These are phyloP conservation scores for Forbesichthys agassizii DNA, from an alignment of 2,113 vertebrate species.

Conservation along the genomic window DNA sequence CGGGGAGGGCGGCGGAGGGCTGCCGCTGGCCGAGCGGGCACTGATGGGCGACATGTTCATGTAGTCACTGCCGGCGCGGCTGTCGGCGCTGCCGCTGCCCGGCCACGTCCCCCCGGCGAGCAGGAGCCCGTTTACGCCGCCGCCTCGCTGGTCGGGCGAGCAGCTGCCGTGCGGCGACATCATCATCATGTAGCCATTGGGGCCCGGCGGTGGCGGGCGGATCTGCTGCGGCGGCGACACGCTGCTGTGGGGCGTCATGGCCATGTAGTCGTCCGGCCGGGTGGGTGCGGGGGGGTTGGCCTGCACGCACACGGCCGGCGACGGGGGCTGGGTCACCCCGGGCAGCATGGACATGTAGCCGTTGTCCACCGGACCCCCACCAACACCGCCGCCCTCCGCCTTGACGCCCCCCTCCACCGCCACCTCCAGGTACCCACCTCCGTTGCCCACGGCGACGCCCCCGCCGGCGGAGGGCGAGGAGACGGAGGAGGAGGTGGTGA, in stretches of 20 bases:
- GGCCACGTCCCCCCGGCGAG: conserved; percentile 59
- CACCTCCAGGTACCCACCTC: conserved; percentile 72
- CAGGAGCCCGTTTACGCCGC: too few relatives aligned
- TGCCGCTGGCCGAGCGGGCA: conserved; percentile 70
- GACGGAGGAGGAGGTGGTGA: conserved; percentile 44
- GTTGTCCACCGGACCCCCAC: conserved; percentile 63
- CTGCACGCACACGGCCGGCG: conserved; percentile 63
- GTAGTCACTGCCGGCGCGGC: conserved; percentile 76
- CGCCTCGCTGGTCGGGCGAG: conserved; percentile 77
- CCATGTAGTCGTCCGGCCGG: conserved; percentile 76
- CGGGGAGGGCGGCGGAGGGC: conserved; percentile 56
- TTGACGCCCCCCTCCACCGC: conserved; percentile 66
- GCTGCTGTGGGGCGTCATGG: conserved; percentile 78
- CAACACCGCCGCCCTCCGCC: conserved; percentile 31
- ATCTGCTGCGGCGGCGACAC: conserved; percentile 79
- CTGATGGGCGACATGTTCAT: conserved; percentile 84
- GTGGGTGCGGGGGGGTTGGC: conserved; percentile 45
- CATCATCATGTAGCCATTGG: conserved; percentile 81
- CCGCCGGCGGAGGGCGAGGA: conserved; percentile 51
- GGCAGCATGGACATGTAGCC: conserved; percentile 82
- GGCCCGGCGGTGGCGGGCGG: conserved; percentile 56
- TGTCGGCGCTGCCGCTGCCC: conserved; percentile 71
- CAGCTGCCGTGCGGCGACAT: conserved; percentile 81
- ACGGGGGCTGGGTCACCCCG: conserved; percentile 69
- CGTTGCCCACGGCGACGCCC: conserved; percentile 45